Conservation (phyloP, 2,888 invertebrate genomes). For the Mylabris sibirica region DNA sequence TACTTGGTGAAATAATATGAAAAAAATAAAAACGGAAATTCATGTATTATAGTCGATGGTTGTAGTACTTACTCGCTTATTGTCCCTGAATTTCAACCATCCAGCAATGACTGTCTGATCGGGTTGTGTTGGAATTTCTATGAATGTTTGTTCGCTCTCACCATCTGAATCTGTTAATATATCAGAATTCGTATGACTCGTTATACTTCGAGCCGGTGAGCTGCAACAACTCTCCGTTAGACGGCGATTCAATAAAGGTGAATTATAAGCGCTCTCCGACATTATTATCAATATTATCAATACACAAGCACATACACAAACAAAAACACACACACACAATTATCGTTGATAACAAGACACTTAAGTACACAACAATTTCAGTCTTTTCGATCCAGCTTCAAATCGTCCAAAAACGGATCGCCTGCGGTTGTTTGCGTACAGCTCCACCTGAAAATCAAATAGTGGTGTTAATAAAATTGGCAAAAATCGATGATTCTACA, state of each 20-base stretch:
- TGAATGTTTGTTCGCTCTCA: constrained; percentile 55
- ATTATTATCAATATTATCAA: constrained; percentile 41
- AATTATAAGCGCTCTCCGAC: constrained; percentile 62
- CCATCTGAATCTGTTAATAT: constrained; percentile 60
- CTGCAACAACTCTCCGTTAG: constrained; percentile 60
- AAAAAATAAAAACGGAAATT: neutral
- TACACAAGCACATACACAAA: constrained; percentile 13
- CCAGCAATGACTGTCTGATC: constrained; percentile 75
- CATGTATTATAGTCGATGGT: too few relatives aligned
- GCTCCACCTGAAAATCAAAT: constrained; percentile 19
- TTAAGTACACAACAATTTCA: constrained; percentile 11
- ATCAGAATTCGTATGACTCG: constrained; percentile 51
- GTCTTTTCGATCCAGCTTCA: neutral
- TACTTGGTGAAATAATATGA: too few relatives aligned
- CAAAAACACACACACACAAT: too few relatives aligned
- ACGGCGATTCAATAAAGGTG: constrained; percentile 57
- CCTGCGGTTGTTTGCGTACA: constrained; percentile 24
- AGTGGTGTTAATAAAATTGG: constrained; percentile 35
- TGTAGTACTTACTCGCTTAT: constrained; percentile 59
- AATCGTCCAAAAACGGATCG: too few relatives aligned
- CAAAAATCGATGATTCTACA: constrained; percentile 15
- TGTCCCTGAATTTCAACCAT: constrained; percentile 76
- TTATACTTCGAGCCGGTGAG: constrained; percentile 59
- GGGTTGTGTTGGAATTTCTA: constrained; percentile 64
- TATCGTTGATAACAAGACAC: too few relatives aligned